phyloP scores from a whole-genome alignment of 2,888 invertebrate species.

The Lochmaea capreae region DNA sequence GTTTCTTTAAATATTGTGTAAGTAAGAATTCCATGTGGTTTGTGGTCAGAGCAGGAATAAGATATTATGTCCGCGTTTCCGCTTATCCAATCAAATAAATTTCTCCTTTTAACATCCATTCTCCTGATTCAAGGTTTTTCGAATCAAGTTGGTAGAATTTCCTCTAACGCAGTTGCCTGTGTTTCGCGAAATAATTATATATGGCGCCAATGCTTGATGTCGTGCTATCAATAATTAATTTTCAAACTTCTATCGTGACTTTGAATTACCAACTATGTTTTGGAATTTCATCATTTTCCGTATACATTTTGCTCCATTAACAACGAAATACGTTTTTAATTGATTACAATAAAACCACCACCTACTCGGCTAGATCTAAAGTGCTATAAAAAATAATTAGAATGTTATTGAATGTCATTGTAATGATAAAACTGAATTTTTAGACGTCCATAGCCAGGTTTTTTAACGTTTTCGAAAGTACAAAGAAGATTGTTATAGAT shows the following conservation, averaged over 20 bases:
- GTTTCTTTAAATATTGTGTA: too few species aligned
- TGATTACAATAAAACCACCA: too few species aligned
- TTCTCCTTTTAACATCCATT: conserved; percentile 13
- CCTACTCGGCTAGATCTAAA: too few species aligned
- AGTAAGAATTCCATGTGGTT: background rate
- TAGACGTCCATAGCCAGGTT: too few species aligned
- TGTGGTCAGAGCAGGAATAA: background rate
- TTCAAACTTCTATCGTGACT: conserved; percentile 6
- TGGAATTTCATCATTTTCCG: too few species aligned
- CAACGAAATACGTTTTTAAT: too few species aligned
- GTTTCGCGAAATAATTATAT: conserved; percentile 25
- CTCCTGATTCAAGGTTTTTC: conserved; percentile 22
- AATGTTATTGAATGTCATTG: too few species aligned
- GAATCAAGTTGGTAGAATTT: conserved; percentile 24
- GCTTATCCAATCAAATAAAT: background rate
- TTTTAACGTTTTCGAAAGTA: too few species aligned
- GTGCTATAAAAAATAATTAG: too few species aligned
- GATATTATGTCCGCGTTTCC: background rate
- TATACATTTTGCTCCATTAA: too few species aligned
- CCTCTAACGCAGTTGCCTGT: conserved; percentile 10
- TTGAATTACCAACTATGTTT: background rate
- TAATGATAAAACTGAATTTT: too few species aligned
- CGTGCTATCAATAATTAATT: conserved; percentile 27
- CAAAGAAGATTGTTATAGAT: too few species aligned
- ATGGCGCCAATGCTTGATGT: conserved; percentile 25